phyloP scores from a whole-genome alignment of 2,113 vertebrate genomes.

The Chaetura pelagica region DNA sequence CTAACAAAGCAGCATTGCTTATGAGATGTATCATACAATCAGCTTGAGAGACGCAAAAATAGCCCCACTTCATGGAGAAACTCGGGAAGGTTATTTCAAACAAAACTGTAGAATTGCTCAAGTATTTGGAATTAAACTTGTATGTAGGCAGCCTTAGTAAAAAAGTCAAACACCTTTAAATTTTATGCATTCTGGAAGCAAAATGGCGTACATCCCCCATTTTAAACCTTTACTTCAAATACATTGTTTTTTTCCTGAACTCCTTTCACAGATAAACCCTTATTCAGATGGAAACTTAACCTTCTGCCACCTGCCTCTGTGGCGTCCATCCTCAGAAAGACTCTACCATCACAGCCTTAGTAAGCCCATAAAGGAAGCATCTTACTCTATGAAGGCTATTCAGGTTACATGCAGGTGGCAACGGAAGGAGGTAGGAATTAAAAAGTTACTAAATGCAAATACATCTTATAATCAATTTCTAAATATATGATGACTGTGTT shows the following conservation, averaged over 20 bases:
- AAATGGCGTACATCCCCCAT: background rate
- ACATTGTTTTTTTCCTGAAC: background rate
- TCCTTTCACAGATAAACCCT: background rate
- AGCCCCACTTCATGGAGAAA: background rate
- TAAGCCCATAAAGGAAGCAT: background rate
- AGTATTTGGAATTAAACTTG: background rate
- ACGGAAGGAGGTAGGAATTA: background rate
- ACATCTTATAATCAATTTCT: background rate
- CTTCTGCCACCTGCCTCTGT: background rate
- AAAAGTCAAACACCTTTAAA: background rate
- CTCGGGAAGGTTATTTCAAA: background rate
- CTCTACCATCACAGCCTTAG: background rate
- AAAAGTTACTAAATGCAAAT: background rate
- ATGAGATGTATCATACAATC: accelerated
- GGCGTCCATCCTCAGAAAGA: background rate
- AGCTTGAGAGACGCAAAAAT: background rate
- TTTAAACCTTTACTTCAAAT: background rate
- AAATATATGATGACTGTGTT: background rate
- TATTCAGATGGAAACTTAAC: background rate
- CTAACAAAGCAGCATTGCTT: background rate
- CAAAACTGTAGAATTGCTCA: background rate
- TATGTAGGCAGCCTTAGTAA: background rate
- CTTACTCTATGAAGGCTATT: background rate
- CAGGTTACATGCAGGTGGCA: background rate
- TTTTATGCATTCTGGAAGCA: background rate